phyloP scores from a whole-genome alignment of 1,140 invertebrate species.

The Ctenoplectra terminalis region DNA sequence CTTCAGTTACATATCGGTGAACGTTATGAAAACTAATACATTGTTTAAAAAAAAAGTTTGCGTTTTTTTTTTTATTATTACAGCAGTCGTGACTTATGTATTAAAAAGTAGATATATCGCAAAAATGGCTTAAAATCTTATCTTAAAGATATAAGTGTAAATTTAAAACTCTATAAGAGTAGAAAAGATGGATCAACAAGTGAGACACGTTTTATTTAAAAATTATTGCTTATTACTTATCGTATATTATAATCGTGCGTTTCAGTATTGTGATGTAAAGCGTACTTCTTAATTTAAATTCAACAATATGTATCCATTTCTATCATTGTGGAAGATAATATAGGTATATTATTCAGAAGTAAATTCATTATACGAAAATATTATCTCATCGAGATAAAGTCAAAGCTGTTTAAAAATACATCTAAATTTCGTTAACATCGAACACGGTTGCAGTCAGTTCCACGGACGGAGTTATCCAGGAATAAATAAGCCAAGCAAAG shows the following conservation, averaged over 20 bases:
- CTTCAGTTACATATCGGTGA: neutral
- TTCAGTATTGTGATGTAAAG: too few species aligned
- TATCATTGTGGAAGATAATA: too few species aligned
- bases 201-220: neutral
- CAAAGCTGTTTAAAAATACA: neutral
- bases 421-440: conserved; percentile 10
- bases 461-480: conserved; percentile 63
- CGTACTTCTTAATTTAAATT: neutral
- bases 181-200: too few species aligned
- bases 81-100: too few species aligned
- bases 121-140: neutral
- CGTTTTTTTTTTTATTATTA: too few species aligned
- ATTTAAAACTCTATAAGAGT: neutral
- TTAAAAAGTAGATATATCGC: too few species aligned
- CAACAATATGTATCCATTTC: too few species aligned
- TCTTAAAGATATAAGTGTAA: neutral
- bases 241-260: neutral
- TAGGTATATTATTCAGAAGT: neutral
- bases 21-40: too few species aligned
- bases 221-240: neutral
- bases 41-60: too few species aligned
- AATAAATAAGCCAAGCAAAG: conserved; percentile 72
- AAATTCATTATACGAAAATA: neutral
- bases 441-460: neutral
- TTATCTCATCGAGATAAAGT: neutral